Evolutionary conservation across 2,797 vertebrate species (phyloP).

Genomic region (Peromyscus eremicus): DNA sequence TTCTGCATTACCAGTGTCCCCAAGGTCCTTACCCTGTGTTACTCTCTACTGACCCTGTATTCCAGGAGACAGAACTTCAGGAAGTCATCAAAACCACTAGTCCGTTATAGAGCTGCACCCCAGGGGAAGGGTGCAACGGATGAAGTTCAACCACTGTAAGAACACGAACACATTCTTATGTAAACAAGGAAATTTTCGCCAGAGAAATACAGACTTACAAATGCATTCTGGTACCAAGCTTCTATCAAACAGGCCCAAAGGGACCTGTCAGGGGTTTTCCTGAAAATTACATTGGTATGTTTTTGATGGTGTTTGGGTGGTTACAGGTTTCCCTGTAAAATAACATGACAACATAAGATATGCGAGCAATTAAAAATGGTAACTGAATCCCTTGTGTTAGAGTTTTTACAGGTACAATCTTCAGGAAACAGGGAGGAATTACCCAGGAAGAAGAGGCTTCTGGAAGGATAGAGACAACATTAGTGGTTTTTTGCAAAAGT

Average conservation of each 20-base stretch:
- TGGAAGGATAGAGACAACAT: neutral
- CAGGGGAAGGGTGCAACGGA: neutral
- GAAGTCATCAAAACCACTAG: slow-evolving; percentile 68
- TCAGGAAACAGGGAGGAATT: slow-evolving; percentile 24
- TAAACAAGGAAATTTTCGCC: slow-evolving; percentile 67
- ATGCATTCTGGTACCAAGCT: slow-evolving; percentile 67
- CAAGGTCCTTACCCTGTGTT: neutral
- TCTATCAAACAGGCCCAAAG: slow-evolving; percentile 59
- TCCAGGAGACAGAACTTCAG: slow-evolving; percentile 13
- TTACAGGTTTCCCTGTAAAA: slow-evolving; percentile 65
- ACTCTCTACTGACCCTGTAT: neutral
- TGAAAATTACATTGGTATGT: slow-evolving; percentile 68
- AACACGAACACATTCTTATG: slow-evolving; percentile 39
- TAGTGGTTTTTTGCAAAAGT: neutral
- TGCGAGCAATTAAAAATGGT: slow-evolving; percentile 65
- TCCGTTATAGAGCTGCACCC: slow-evolving; percentile 27
- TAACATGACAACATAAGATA: slow-evolving; percentile 65
- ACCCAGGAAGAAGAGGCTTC: neutral
- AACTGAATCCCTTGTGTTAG: slow-evolving; percentile 51
- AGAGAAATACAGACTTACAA: slow-evolving; percentile 68
- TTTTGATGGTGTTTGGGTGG: slow-evolving; percentile 70
- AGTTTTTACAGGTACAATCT: slow-evolving; percentile 61
- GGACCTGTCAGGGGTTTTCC: slow-evolving; percentile 68
- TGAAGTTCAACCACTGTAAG: neutral
- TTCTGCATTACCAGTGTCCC: neutral